Evolutionary conservation across 2,888 invertebrate genomes (phyloP).

Genomic region (Dryobotodes eremita): DNA sequence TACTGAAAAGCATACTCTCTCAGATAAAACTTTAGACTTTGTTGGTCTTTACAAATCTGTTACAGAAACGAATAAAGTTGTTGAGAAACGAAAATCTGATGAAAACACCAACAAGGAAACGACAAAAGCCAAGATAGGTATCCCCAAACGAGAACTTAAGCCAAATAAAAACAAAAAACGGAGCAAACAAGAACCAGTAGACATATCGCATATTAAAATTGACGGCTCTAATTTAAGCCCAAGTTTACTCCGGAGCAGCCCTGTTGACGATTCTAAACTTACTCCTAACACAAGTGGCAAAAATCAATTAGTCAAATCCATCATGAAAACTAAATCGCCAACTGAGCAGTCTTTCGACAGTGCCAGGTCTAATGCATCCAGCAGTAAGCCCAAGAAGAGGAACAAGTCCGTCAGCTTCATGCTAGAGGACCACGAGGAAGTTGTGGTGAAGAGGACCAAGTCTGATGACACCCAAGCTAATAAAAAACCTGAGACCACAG

Average conservation of each 20-base stretch:
- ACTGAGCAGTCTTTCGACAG: slow-evolving; percentile 68
- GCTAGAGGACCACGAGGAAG: slow-evolving; percentile 81
- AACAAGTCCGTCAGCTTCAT: slow-evolving; percentile 87
- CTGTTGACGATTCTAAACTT: slow-evolving; percentile 64
- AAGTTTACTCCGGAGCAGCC: slow-evolving; percentile 57
- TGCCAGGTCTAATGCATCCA: slow-evolving; percentile 53
- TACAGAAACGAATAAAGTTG: slow-evolving; percentile 73
- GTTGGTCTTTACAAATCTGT: slow-evolving; percentile 79
- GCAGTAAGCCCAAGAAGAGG: slow-evolving; percentile 80
- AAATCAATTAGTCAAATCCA: slow-evolving; percentile 76
- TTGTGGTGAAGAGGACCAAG: slow-evolving; percentile 80
- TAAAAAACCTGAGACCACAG: slow-evolving; percentile 52
- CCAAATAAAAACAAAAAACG: slow-evolving; percentile 75
- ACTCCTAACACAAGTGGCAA: slow-evolving; percentile 70
- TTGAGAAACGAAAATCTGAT: slow-evolving; percentile 67
- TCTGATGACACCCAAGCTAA: slow-evolving; percentile 72
- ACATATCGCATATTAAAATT: slow-evolving; percentile 73
- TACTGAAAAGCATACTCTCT: slow-evolving; percentile 63
- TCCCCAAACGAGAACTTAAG: slow-evolving; percentile 68
- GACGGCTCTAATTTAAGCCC: slow-evolving; percentile 71
- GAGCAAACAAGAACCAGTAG: slow-evolving; percentile 67
- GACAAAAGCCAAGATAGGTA: slow-evolving; percentile 58
- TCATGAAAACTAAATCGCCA: slow-evolving; percentile 75
- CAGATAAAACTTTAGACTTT: slow-evolving; percentile 79
- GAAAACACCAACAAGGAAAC: slow-evolving; percentile 62